These are phyloP conservation scores for Dusona sp. DNA, from an alignment of 2,888 invertebrate species.

Conservation along the genomic window DNA sequence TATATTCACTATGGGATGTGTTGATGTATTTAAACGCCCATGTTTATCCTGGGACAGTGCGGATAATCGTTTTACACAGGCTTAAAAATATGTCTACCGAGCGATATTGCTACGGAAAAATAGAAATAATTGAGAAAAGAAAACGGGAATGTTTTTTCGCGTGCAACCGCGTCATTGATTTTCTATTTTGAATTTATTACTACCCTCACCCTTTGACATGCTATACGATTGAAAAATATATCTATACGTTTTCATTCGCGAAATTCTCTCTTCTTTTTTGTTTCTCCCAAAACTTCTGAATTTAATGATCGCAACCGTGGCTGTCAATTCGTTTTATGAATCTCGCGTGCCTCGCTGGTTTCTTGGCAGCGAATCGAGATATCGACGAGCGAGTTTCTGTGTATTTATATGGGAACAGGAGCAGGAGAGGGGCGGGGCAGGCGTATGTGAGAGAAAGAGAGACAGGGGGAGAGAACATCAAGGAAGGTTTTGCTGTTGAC, in stretches of 20 bases:
- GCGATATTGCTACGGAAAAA: not conserved
- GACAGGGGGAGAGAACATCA: constrained; percentile 22
- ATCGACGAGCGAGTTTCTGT: constrained; percentile 55
- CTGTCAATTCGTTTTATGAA: constrained; percentile 66
- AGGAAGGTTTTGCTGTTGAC: constrained; percentile 42
- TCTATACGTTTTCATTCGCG: not conserved
- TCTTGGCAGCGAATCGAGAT: constrained; percentile 62
- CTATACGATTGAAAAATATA: not conserved
- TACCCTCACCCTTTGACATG: not conserved
- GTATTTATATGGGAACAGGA: constrained; percentile 25
- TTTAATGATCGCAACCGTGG: constrained; percentile 56
- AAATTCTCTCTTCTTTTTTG: constrained; percentile 38
- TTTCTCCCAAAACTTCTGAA: constrained; percentile 45
- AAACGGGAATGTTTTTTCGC: constrained; percentile 3
- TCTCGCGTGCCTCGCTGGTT: constrained; percentile 65
- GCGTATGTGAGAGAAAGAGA: constrained; percentile 15
- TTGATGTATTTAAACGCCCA: not conserved
- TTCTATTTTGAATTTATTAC: constrained; percentile 24
- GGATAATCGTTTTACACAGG: not conserved
- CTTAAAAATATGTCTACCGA: constrained; percentile 10
- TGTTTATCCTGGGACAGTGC: not conserved
- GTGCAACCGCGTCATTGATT: constrained; percentile 43
- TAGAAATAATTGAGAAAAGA: constrained; percentile 4
- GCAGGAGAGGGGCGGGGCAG: not conserved
- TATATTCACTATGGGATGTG: not conserved